Evolutionary conservation across 2,797 vertebrate genomes (phyloP), one percentile per base, ranked within the genome.

Genomic region (Anas capensis): DNA sequence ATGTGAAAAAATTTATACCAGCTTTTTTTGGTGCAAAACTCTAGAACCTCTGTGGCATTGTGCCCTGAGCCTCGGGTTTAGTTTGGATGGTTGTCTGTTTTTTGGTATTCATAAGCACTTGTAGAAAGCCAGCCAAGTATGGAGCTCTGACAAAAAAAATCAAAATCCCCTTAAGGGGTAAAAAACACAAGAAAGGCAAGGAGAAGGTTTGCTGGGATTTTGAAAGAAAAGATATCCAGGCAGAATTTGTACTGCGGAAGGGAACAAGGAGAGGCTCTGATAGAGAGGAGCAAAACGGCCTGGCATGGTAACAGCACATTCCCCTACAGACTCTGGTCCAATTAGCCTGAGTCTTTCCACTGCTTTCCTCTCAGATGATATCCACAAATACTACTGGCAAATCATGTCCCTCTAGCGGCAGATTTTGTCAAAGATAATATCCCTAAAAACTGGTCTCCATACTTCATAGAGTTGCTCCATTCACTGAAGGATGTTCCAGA

Each of bases 271-370:
- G n/a, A 88, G 24, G 8, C 49, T 88, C 0, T 0, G 23, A 46
- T 10, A 62, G 51, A 42, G 7, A 4, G 48, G 27, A 49, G 31
- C 19, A 36, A 27, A 53, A 73, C 9, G 11, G 9, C 34, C 34
- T 0, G 0, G 31, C 5, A 3, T 27, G 38, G 40, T 14, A 76
- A 27, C 53, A 72, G 8, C 8, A 8, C 0, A 0, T 69, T 85
- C 15, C 34, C 15, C 31, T 69, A 2, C 31, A 14, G 56, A 61
- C 42, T 69, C 66, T 57, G 44, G 5, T 60, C 29, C 53, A 11
- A 1, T 48, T 75, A 56, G 14, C n/a, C 11, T n/a, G 46, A 34
- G 26, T 68, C 26, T 83, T 76, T 68, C 60, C 5, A 5, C 15
- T 58, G 12, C 31, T 73, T 80, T 66, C 6, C 44, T 90, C 72